Conservation (phyloP, 2,888 invertebrate genomes). For the Aleiodes testaceus region DNA sequence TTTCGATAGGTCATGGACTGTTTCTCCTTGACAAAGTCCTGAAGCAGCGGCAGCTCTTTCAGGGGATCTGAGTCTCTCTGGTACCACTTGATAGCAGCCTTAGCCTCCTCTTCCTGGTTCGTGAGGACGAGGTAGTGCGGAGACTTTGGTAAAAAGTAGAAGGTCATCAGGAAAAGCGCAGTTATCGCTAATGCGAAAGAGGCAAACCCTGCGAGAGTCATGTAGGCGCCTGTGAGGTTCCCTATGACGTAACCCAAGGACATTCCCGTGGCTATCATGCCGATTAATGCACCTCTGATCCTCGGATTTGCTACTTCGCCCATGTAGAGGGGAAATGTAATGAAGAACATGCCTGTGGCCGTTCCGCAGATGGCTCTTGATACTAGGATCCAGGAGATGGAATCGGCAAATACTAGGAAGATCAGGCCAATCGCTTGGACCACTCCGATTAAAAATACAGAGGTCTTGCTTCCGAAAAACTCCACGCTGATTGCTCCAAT, state of each 20-base stretch:
- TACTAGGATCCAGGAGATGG: conserved; percentile 49
- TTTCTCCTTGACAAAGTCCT: conserved; percentile 50
- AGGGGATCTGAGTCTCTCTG: conserved; percentile 51
- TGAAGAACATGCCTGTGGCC: conserved; percentile 57
- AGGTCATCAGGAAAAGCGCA: conserved; percentile 54
- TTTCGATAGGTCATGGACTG: conserved; percentile 6
- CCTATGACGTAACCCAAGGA: conserved; percentile 62
- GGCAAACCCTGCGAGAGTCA: conserved; percentile 60
- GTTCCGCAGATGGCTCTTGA: conserved; percentile 53
- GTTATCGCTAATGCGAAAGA: conserved; percentile 59
- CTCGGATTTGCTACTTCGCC: conserved; percentile 61
- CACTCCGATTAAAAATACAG: conserved; percentile 47
- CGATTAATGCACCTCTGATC: conserved; percentile 60
- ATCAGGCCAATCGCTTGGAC: conserved; percentile 45
- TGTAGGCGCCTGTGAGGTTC: conserved; percentile 61
- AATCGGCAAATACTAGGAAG: conserved; percentile 38
- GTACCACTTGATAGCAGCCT: conserved; percentile 58
- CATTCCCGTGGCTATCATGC: conserved; percentile 60
- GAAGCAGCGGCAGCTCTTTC: conserved; percentile 54
- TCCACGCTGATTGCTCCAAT: conserved; percentile 46
- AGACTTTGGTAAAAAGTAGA: conserved; percentile 63
- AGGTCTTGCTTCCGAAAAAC: conserved; percentile 45
- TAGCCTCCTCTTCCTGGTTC: conserved; percentile 50
- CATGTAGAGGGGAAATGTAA: conserved; percentile 60
- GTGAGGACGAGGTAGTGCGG: conserved; percentile 58